These are phyloP conservation scores for Amphipyra berbera DNA, from an alignment of 2,888 invertebrate genomes.

Conservation along the genomic window DNA sequence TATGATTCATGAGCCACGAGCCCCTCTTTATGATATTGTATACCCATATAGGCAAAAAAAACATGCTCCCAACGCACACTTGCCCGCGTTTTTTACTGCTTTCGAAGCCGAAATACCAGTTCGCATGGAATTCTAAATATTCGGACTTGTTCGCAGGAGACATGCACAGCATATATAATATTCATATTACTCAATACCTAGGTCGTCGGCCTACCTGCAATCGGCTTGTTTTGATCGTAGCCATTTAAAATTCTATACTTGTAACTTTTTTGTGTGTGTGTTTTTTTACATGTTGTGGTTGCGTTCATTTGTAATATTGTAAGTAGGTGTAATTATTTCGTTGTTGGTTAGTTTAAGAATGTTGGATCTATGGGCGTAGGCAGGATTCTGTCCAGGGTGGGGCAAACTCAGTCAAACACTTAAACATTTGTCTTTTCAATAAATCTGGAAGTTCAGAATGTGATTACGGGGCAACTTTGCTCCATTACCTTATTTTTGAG, in stretches of 20 bases:
- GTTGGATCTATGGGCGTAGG: too few species aligned
- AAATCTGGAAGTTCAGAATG: too few species aligned
- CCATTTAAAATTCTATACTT: constrained; percentile 44
- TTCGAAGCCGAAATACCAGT: constrained; percentile 53
- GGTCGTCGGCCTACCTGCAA: constrained; percentile 64
- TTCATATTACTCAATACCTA: constrained; percentile 62
- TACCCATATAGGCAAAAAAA: not conserved
- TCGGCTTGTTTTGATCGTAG: constrained; percentile 53
- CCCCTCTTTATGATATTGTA: not conserved
- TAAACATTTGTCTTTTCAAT: too few species aligned
- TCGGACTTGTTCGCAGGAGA: constrained; percentile 55
- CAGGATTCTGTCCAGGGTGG: too few species aligned
- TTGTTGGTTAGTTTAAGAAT: constrained; percentile 15
- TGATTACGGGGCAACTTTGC: too few species aligned
- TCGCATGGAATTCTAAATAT: constrained; percentile 64
- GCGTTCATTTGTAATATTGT: not conserved
- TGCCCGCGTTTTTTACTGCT: constrained; percentile 36
- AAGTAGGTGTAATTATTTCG: not conserved
- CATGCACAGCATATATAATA: constrained; percentile 57
- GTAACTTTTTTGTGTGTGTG: constrained; percentile 30
- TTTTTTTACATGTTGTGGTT: constrained; percentile 2
- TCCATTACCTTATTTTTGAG: too few species aligned
- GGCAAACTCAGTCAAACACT: too few species aligned
- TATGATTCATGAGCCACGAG: too few species aligned
- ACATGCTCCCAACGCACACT: constrained; percentile 33